Evolutionary conservation across 2,113 vertebrate genomes (phyloP), one percentile per base, ranked within the genome.

Genomic region (Xerus inauris): DNA sequence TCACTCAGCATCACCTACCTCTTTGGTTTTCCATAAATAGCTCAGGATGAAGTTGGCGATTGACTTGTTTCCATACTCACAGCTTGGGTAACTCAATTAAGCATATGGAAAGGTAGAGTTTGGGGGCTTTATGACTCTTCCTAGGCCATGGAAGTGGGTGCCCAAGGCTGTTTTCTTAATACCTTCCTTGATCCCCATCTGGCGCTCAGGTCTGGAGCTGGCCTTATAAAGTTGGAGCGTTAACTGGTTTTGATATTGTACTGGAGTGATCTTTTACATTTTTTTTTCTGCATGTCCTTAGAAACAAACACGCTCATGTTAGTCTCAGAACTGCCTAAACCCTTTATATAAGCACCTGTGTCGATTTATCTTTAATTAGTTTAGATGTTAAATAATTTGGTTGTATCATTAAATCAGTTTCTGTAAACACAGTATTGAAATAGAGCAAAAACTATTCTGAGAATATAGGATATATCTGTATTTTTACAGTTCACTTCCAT

Each of bases 21-120:
- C 88, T 95, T 95, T 91, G 83, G 86, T 91, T 95, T 96, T 95
- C 96, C 75, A 93, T 80, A 97, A 96, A 97, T 93, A 97, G 94
- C 75, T 91, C 83, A 87, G 59, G 40, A 51, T 91, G 79, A 94
- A 96, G 40, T 22, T 91, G 92, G 42, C 26, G 54, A 49, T 86
- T 76, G 82, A 79, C 54, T 83, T 91, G 86, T 91, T 96, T 94
- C 89, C 28, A 4, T 17, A 72, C 79, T 91, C 95, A 89, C 95
- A 98, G 89, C 95, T 75, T 96, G 96, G 54, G 62, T n/a, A 17
- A 62, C 77, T 86, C 79, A 73, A 9, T 0, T 19, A 42, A 96
- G 91, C 94, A 97, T 94, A 96, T 96, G 97, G 96, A 72, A 81
- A 69, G 83, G 19, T 9, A 86, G 79, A 38, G 49, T 89, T 38